Percentiles rank a stretch among this genome's conserved stretches.
phyloP scores from a whole-genome alignment of 2,888 invertebrate species.

The Myopa tessellatipennis region DNA sequence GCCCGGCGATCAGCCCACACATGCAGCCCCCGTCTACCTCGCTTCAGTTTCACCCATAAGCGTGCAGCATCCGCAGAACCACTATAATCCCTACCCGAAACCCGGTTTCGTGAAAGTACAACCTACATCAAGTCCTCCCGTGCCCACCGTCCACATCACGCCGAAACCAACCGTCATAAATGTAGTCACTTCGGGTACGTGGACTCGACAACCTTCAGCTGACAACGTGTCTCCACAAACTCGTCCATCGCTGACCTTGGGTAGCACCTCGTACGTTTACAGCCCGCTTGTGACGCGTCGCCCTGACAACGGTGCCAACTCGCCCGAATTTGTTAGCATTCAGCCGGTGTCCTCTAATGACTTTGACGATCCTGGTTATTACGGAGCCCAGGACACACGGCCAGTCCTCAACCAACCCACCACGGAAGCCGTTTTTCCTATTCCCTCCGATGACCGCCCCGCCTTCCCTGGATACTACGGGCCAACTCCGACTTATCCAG shows the following conservation, averaged over 20 bases:
- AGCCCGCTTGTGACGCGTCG: conserved; percentile 59
- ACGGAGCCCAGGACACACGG: conserved; percentile 53
- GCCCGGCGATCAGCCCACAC: conserved; percentile 52
- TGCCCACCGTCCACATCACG: conserved; percentile 76
- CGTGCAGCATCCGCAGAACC: conserved; percentile 53
- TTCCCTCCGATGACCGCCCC: conserved; percentile 64
- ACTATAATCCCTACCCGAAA: conserved; percentile 51
- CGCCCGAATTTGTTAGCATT: conserved; percentile 51
- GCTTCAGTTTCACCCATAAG: conserved; percentile 64
- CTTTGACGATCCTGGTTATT: conserved; percentile 68
- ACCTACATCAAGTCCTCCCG: conserved; percentile 70
- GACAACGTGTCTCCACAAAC: conserved; percentile 53
- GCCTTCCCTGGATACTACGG: conserved; percentile 66
- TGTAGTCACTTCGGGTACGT: conserved; percentile 55
- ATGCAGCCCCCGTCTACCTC: conserved; percentile 53
- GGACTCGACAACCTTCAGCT: conserved; percentile 50
- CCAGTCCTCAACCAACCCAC: conserved; percentile 55
- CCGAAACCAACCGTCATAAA: conserved; percentile 73
- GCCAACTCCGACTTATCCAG: conserved; percentile 65
- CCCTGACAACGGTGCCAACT: conserved; percentile 52
- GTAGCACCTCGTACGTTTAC: conserved; percentile 68
- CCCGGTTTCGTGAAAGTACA: conserved; percentile 64
- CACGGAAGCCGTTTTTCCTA: conserved; percentile 54
- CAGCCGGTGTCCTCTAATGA: conserved; percentile 62
- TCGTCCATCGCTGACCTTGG: conserved; percentile 48